A percentile compares a stretch with the other conserved stretches of the same genome.
Evolutionary conservation across 92 coral and sea anemone species (phyloP).

Genomic region (Umimayanthus kanabou): DNA sequence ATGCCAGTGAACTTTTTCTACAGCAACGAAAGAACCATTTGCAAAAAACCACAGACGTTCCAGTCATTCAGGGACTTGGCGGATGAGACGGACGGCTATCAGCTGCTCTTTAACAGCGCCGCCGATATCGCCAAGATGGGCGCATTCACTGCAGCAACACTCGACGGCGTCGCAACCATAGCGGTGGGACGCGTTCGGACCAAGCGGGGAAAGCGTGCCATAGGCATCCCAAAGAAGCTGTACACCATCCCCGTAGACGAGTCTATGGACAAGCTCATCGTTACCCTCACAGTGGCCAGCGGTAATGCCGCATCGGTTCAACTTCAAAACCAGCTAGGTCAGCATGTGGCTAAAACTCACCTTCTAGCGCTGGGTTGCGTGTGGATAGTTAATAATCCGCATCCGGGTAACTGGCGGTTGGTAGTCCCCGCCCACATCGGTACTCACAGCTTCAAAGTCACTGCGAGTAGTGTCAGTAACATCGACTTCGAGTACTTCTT

Average conservation of each 20-base stretch:
- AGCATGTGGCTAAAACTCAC: conserved; percentile 31
- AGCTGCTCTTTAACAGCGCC: conserved; percentile 58
- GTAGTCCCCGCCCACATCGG: conserved; percentile 57
- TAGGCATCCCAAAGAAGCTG: conserved; percentile 16
- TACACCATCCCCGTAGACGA: conserved; percentile 77
- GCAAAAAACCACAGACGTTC: conserved; percentile 35
- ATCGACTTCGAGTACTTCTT: conserved; percentile 68
- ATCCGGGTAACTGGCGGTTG: conserved; percentile 60
- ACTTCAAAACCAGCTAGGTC: conserved; percentile 58
- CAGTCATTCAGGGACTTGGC: conserved; percentile 34
- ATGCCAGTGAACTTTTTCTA: conserved; percentile 69
- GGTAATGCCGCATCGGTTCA: conserved; percentile 30
- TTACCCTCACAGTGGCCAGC: conserved; percentile 56
- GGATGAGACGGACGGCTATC: conserved; percentile 65
- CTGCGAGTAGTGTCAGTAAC: conserved; percentile 58
- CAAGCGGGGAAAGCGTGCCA: conserved; percentile 3
- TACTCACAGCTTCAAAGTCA: conserved; percentile 75
- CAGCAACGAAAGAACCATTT: conserved; percentile 9
- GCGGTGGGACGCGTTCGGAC: conserved; percentile 45
- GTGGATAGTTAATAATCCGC: conserved; percentile 56
- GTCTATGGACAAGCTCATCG: conserved; percentile 59
- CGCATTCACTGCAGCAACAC: conserved; percentile 38
- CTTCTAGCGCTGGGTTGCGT: conserved; percentile 55
- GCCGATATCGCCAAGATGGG: conserved; percentile 57
- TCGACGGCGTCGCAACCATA: conserved; percentile 69